phyloP scores from a whole-genome alignment of 1,140 invertebrate species.

The Drosophila athabasca region DNA sequence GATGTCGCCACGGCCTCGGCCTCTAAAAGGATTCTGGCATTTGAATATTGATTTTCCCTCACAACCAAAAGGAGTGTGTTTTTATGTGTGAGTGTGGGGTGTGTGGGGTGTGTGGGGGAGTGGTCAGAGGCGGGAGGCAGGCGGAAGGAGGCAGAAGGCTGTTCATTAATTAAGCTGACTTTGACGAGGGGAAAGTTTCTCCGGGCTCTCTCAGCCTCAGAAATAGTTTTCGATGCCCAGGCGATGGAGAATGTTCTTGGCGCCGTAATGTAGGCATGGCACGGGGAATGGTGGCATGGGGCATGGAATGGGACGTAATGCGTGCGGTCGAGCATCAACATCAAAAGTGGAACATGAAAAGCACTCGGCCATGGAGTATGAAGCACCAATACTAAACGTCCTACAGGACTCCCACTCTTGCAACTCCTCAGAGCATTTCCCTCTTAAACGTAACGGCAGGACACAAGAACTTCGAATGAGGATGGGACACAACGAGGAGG shows the following conservation, averaged over 20 bases:
- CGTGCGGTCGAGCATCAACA: slow-evolving; percentile 64
- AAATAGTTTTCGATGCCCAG: slow-evolving; percentile 41
- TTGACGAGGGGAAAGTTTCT: slow-evolving; percentile 74
- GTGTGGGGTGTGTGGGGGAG: slow-evolving; percentile 3
- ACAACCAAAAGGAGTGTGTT: neutral
- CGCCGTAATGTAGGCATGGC: too few relatives aligned
- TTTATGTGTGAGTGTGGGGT: slow-evolving; percentile 7
- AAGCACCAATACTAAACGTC: too few relatives aligned
- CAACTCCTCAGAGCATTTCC: too few relatives aligned
- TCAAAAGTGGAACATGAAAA: slow-evolving; percentile 74
- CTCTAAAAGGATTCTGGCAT: slow-evolving; percentile 20
- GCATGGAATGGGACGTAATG: slow-evolving; percentile 35
- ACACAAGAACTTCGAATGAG: slow-evolving; percentile 7
- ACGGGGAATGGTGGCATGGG: too few relatives aligned
- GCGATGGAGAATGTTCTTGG: slow-evolving; percentile 23
- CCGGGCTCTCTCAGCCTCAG: slow-evolving; percentile 1
- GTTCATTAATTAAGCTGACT: slow-evolving; percentile 78
- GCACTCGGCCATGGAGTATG: slow-evolving; percentile 62
- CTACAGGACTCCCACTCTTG: neutral
- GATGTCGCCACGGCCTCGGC: slow-evolving; percentile 59
- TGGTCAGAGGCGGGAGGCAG: too few relatives aligned
- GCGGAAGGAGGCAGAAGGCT: slow-evolving; percentile 11
- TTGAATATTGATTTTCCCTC: slow-evolving; percentile 71
- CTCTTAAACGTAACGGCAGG: too few relatives aligned
- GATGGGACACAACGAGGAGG: neutral